Base-by-base conservation (phyloP, 2,888 invertebrate genomes). In the Tyria jacobaeae region DNA sequence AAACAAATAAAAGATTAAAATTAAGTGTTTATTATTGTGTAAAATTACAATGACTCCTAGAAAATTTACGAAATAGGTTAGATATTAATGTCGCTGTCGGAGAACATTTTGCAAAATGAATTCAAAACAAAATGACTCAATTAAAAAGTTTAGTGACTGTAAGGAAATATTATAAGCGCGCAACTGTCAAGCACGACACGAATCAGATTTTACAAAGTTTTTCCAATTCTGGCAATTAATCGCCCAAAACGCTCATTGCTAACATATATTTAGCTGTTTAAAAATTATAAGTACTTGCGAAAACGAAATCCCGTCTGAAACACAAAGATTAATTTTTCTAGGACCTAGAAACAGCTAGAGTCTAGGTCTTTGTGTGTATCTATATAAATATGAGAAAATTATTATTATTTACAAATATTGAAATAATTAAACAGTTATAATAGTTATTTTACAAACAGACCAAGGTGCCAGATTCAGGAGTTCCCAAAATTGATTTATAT, bases 191-290 rank as follows among this genome's bases (percentile, higher is more conserved):
- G 9, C 21, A 10, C 10, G 9, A 41, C 9, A 2, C 10, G 17
- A 9, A 21, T 24, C 21, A 47, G 14, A 47, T 25, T 27, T 14
- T 21, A 5, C 5, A 53, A n/a, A n/a, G n/a, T n/a, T n/a, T n/a
- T 6, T 24, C 17, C 17, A 17, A 24, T 54, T 39, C 27, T 10
- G 17, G n/a, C n/a, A n/a, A n/a, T n/a, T 39, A 41, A 54, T 54
- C 37, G 27, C 9, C 37, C 37, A 25, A 35, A 24, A 52, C 37
- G 37, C 37, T 3, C 27, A 9, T n/a, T 6, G 0, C 25, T 25
- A 12, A n/a, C n/a, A 17, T 56, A 64, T 71, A 69, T 73, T 60
- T 67, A 48, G 50, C 59, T 66, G 24, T 71, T 66, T 66, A 75
- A 60, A 62, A 63, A 66, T 48, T 53, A 62, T 69, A 6, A 4